Percentiles rank a stretch among this genome's conserved stretches.
Evolutionary conservation across 2,888 invertebrate genomes (phyloP).

Genomic region (Lymantria dispar): DNA sequence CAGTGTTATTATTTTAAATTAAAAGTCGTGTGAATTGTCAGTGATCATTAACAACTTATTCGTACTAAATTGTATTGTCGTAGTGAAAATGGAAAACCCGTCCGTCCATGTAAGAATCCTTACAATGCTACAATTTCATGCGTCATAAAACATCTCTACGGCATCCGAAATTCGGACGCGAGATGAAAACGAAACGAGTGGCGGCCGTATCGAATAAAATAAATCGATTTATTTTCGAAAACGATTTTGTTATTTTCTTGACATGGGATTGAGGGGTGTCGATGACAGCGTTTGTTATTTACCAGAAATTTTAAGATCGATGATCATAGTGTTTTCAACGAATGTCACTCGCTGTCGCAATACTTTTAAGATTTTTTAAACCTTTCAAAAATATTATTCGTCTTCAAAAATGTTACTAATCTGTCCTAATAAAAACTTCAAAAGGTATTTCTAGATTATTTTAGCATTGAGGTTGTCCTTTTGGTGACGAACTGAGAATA

Average conservation of each 20-base stretch:
- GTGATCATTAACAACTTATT: conserved; percentile 62
- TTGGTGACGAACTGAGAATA: too few relatives aligned
- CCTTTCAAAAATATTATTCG: too few relatives aligned
- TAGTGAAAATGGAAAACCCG: conserved; percentile 75
- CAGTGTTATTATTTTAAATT: conserved; percentile 16
- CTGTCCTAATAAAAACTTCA: too few relatives aligned
- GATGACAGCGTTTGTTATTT: conserved; percentile 53
- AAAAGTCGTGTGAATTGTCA: conserved; percentile 54
- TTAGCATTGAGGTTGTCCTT: too few relatives aligned
- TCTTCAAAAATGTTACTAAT: too few relatives aligned
- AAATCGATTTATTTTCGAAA: conserved; percentile 76
- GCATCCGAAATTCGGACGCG: conserved; percentile 57
- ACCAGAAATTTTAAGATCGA: conserved; percentile 37
- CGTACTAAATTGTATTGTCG: conserved; percentile 68
- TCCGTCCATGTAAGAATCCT: conserved; percentile 53
- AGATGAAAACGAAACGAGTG: conserved; percentile 63
- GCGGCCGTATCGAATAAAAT: conserved; percentile 77
- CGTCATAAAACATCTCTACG: conserved; percentile 72
- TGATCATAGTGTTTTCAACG: conserved; percentile 24
- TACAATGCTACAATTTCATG: conserved; percentile 78
- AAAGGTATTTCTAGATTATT: too few relatives aligned
- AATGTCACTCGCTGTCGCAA: conserved; percentile 14
- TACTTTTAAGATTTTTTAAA: conserved; percentile 5
- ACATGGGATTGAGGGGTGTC: conserved; percentile 58
- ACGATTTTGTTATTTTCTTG: conserved; percentile 69